Evolutionary conservation across 2,888 invertebrate genomes (phyloP).

Genomic region (Drosophila phalerata): DNA sequence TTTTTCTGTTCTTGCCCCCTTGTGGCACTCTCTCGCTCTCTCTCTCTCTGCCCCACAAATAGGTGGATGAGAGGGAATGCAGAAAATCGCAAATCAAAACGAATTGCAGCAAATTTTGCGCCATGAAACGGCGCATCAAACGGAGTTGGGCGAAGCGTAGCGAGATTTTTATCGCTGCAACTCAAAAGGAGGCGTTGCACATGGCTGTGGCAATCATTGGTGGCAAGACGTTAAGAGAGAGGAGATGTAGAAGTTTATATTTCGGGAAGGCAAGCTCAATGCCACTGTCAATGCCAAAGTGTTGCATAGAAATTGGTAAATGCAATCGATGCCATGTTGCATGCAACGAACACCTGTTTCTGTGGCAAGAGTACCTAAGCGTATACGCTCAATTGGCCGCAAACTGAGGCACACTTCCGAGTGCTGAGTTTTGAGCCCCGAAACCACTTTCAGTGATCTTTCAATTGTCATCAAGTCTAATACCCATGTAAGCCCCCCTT

Average conservation of each 20-base stretch:
- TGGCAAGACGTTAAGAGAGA: not conserved
- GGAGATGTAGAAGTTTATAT: not conserved
- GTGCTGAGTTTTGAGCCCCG: constrained; percentile 6
- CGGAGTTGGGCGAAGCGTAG: constrained; percentile 57
- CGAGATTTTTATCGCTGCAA: constrained; percentile 60
- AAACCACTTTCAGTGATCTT: constrained; percentile 43
- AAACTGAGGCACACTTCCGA: constrained; percentile 62
- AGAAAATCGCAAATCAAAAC: constrained; percentile 69
- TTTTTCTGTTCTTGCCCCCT: constrained; percentile 27
- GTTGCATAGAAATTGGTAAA: constrained; percentile 1
- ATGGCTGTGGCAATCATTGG: constrained; percentile 28
- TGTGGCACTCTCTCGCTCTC: constrained; percentile 12
- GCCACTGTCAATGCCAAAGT: constrained; percentile 17
- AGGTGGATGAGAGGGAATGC: not conserved
- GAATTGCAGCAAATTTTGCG: constrained; percentile 69
- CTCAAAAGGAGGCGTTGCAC: constrained; percentile 57
- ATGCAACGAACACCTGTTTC: constrained; percentile 19
- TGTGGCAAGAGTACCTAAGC: not conserved
- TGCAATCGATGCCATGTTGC: constrained; percentile 8
- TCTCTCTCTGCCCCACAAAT: constrained; percentile 1
- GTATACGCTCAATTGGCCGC: constrained; percentile 44
- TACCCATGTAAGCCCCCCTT: constrained; percentile 56
- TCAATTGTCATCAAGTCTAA: constrained; percentile 59
- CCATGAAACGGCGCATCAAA: constrained; percentile 50
- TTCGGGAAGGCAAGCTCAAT: constrained; percentile 6